These are phyloP conservation scores for Mesitornis unicolor DNA, from an alignment of 2,113 vertebrate genomes.

Conservation along the genomic window DNA sequence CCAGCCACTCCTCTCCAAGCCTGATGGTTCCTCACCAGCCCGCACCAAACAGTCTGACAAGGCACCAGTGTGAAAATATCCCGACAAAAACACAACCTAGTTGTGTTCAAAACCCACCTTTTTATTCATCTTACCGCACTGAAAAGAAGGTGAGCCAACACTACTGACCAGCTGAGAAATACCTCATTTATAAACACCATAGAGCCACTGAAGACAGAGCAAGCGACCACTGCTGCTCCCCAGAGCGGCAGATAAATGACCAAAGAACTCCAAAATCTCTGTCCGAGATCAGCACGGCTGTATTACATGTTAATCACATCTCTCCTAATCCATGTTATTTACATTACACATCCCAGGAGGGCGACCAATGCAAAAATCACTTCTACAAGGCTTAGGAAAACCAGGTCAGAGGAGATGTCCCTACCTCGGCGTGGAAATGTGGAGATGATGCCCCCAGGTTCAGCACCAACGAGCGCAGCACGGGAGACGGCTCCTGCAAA, in stretches of 20 bases:
- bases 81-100: not conserved
- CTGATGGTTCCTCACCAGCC: not conserved
- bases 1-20: too few relatives aligned
- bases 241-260: not conserved
- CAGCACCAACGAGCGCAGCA: not conserved
- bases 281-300: not conserved
- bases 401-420: not conserved
- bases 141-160: not conserved
- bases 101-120: not conserved
- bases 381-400: not conserved
- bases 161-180: not conserved
- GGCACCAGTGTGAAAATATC: not conserved
- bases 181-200: not conserved
- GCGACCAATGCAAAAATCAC: not conserved
- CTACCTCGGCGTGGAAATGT: conserved; percentile 1
- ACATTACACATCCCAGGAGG: not conserved
- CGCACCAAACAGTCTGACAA: not conserved
- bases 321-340: not conserved
- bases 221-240: not conserved
- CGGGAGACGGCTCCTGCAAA: not conserved
- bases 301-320: not conserved
- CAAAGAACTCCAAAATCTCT: not conserved
- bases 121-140: not conserved
- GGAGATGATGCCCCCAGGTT: not conserved
- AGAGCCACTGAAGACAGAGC: not conserved